phyloP scores from a whole-genome alignment of 2,113 vertebrate genomes.

The Gulo gulo region DNA sequence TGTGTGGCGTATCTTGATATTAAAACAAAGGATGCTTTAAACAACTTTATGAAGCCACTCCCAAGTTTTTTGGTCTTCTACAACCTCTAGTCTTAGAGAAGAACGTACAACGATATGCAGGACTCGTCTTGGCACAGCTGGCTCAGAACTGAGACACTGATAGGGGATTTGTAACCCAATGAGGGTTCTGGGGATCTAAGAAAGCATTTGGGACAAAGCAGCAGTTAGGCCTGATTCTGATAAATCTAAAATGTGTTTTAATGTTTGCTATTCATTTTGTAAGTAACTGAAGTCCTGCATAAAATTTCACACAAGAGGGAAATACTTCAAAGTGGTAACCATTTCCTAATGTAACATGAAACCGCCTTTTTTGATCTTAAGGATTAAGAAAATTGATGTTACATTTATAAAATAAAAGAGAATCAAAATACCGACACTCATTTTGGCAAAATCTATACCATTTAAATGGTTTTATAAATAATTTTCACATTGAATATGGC shows the following conservation, averaged over 20 bases:
- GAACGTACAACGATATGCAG: background rate
- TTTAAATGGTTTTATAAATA: background rate
- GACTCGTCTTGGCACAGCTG: background rate
- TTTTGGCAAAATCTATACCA: background rate
- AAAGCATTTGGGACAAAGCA: background rate
- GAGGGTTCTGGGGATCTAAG: background rate
- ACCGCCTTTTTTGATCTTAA: background rate
- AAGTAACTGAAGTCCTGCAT: background rate
- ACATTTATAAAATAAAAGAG: background rate
- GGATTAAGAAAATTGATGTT: background rate
- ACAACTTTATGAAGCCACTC: background rate
- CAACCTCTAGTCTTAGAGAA: background rate
- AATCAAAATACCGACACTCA: background rate
- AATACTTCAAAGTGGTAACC: background rate
- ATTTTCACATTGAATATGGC: background rate
- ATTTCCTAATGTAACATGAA: background rate
- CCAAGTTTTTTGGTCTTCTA: background rate
- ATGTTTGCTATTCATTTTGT: background rate
- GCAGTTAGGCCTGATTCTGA: background rate
- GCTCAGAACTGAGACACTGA: background rate
- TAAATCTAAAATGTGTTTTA: background rate
- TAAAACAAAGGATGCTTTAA: background rate
- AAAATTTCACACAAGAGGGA: background rate
- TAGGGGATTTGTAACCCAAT: background rate
- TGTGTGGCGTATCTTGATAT: background rate